Conservation (phyloP, 2,113 vertebrate genomes). For the Pipra filicauda region DNA sequence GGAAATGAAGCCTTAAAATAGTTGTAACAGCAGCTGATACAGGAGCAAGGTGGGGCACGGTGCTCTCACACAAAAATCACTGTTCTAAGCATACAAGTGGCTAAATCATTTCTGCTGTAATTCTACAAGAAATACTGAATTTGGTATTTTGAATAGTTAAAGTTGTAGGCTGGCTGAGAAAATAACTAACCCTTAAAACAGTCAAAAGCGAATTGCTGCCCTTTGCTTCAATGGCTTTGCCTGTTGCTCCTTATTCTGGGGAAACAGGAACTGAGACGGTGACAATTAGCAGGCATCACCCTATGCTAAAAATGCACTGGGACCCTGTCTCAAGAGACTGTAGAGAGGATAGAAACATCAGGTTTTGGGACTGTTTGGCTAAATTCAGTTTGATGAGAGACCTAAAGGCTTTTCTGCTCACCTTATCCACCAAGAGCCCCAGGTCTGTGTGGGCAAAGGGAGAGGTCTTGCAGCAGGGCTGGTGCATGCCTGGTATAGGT, state of each 20-base stretch:
- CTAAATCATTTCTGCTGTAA: neutral
- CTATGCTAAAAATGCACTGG: neutral
- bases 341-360: neutral
- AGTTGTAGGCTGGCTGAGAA: neutral
- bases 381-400: neutral
- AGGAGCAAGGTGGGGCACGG: neutral
- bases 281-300: neutral
- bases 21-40: neutral
- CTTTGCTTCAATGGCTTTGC: neutral
- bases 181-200: neutral
- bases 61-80: accelerated
- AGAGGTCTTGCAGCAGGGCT: neutral
- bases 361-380: neutral
- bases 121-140: neutral
- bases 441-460: neutral
- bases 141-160: neutral
- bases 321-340: neutral
- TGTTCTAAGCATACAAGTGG: neutral
- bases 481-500: no score
- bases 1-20: neutral
- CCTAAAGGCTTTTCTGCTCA: neutral
- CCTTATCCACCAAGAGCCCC: accelerated
- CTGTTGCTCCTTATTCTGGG: neutral
- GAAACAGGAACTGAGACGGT: neutral
- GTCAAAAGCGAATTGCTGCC: accelerated